phyloP scores from a whole-genome alignment of 1,140 invertebrate genomes.

The Homarus americanus region DNA sequence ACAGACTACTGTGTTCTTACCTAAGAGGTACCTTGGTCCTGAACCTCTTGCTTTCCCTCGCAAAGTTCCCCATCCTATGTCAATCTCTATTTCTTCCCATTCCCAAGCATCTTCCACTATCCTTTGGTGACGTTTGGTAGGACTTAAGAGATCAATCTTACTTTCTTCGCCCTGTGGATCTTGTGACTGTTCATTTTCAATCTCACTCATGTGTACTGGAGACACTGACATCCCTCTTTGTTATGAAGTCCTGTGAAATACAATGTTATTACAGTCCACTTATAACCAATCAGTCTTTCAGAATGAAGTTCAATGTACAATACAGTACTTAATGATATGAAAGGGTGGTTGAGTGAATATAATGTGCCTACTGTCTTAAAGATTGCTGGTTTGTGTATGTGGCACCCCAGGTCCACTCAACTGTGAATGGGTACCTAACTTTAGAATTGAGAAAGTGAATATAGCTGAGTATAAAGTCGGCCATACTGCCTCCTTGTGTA shows the following conservation, averaged over 20 bases:
- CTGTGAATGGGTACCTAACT: too few species aligned
- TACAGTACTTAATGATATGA: too few species aligned
- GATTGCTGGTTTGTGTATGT: too few species aligned
- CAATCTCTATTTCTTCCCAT: slow-evolving; percentile 48
- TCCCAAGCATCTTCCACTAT: background rate
- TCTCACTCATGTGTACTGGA: background rate
- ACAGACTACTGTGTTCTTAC: background rate
- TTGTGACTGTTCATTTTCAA: background rate
- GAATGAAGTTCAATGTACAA: too few species aligned
- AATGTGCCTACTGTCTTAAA: too few species aligned
- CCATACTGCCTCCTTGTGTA: too few species aligned
- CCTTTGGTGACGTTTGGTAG: background rate
- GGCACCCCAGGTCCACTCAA: too few species aligned
- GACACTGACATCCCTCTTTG: background rate
- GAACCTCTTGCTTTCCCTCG: slow-evolving; percentile 27
- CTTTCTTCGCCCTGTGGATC: background rate
- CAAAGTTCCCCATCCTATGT: slow-evolving; percentile 47
- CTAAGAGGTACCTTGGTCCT: slow-evolving; percentile 3
- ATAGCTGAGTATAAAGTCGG: too few species aligned
- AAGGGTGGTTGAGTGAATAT: too few species aligned
- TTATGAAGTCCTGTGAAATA: background rate
- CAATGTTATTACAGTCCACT: too few species aligned
- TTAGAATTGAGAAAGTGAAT: too few species aligned
- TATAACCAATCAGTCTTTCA: too few species aligned
- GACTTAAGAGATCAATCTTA: background rate